Evolutionary conservation across 2,797 vertebrate species (phyloP), one percentile per base, ranked within the genome.

Genomic region (Falco concolor): DNA sequence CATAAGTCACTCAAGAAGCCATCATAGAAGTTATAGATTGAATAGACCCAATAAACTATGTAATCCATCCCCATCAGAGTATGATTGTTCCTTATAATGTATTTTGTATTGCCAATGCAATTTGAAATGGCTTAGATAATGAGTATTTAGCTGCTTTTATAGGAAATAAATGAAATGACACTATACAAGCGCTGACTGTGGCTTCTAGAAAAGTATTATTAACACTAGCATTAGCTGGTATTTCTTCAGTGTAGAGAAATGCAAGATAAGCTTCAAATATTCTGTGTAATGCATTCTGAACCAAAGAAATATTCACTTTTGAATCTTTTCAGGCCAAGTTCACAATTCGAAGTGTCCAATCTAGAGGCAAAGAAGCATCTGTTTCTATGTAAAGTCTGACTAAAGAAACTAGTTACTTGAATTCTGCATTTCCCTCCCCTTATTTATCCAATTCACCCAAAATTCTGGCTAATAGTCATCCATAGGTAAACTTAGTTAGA

Each of bases 1-100:
- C 45, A 44, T 95, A 96, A 95, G 72, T 96, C 84, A 91, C 76
- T 95, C 76, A 93, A 91, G 85, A 94, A 94, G 11, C 38, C 82
- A 87, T 88, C 72, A 38, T 69, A 53, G 75, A 95, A 94, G 94
- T 94, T 96, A 92, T 68, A 89, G 79, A 54, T 83, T 75, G 87
- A 84, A 85, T 77, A 93, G 81, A 89, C 57, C 42, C 24, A 94
- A 68, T 91, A 95, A 89, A 5, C 47, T 68, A 12, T 86, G 82
- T 68, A 96, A 94, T 91, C 57, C 87, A 93, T 92, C 64, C 72
- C 52, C 53, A 92, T 91, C 75, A 72, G 81, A 68, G 38, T n/a
- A 72, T 61, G 75, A 78, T 94, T 93, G 73, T 84, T 85, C 56
- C 84, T 47, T 75, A 30, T 61, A 93, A 96, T 84, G 69, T 45